phyloP scores from a whole-genome alignment of 2,113 vertebrate species.

The Macquaria ambigua region DNA sequence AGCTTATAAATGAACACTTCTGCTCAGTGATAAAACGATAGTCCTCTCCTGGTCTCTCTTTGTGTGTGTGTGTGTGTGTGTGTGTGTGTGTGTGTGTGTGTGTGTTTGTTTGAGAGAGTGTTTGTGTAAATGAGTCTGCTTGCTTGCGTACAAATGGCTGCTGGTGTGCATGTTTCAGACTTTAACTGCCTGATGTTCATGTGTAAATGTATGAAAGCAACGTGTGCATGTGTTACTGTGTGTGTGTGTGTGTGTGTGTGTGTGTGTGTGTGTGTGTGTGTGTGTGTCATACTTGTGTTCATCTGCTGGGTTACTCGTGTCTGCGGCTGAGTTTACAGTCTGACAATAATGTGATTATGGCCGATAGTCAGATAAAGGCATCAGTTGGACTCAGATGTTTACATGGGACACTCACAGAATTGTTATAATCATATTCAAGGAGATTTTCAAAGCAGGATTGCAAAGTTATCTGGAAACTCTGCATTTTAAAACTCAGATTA shows the following conservation, averaged over 20 bases:
- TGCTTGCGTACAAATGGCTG: neutral
- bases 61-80: slow-evolving; percentile 19
- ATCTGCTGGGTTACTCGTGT: neutral
- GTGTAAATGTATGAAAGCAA: neutral
- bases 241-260: neutral
- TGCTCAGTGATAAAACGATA: slow-evolving; percentile 78
- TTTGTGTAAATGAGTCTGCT: neutral
- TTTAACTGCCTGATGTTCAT: neutral
- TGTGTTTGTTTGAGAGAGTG: neutral
- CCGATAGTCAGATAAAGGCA: neutral
- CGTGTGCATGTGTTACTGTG: neutral
- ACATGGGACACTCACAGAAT: neutral
- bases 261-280: neutral
- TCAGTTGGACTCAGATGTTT: neutral
- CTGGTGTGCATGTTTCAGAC: neutral
- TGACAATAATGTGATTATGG: neutral
- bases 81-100: slow-evolving; percentile 19
- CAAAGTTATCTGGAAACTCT: neutral
- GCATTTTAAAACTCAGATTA: neutral
- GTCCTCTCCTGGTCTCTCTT: slow-evolving; percentile 28
- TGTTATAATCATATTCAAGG: no score
- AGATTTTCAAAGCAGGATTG: no score
- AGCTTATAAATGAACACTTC: slow-evolving; percentile 82
- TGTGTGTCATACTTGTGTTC: neutral
- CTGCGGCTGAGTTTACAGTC: neutral